These are phyloP conservation scores for Amblyopsis hoosieri DNA, from an alignment of 2,797 vertebrate genomes.

Conservation along the genomic window DNA sequence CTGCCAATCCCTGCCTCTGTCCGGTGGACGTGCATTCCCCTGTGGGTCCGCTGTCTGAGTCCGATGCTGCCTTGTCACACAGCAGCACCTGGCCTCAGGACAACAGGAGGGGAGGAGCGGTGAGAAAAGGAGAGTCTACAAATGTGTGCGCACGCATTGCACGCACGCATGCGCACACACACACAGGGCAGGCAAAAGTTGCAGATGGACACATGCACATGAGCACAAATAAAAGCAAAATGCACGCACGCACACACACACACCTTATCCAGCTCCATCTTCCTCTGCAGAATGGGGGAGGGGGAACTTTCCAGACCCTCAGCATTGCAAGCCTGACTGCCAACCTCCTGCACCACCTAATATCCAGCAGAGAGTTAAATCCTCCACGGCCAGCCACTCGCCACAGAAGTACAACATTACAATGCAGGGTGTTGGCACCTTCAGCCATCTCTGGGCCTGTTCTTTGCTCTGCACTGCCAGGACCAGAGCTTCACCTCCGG, in stretches of 20 bases:
- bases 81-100: constrained; percentile 77
- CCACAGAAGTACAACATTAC: background rate
- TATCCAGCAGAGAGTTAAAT: constrained; percentile 15
- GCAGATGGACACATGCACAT: background rate
- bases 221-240: constrained; percentile 1
- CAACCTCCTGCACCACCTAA: constrained; percentile 91
- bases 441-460: constrained; percentile 96
- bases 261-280: constrained; percentile 93
- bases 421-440: constrained; percentile 73
- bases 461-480: constrained; percentile 95
- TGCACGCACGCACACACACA: constrained; percentile 9
- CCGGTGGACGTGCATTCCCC: constrained; percentile 69
- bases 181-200: background rate
- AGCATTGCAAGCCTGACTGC: constrained; percentile 69
- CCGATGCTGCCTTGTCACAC: constrained; percentile 88
- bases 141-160: constrained; percentile 1
- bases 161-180: background rate
- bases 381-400: background rate
- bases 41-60: constrained; percentile 86
- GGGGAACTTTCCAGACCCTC: constrained; percentile 78
- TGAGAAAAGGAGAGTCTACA: background rate
- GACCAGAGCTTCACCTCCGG: constrained; percentile 88
- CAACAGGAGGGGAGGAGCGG: background rate
- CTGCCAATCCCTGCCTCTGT: constrained; percentile 35
- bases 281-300: constrained; percentile 88